Base-by-base conservation (phyloP, 1,140 invertebrate species). In the Cherax quadricarinatus region DNA sequence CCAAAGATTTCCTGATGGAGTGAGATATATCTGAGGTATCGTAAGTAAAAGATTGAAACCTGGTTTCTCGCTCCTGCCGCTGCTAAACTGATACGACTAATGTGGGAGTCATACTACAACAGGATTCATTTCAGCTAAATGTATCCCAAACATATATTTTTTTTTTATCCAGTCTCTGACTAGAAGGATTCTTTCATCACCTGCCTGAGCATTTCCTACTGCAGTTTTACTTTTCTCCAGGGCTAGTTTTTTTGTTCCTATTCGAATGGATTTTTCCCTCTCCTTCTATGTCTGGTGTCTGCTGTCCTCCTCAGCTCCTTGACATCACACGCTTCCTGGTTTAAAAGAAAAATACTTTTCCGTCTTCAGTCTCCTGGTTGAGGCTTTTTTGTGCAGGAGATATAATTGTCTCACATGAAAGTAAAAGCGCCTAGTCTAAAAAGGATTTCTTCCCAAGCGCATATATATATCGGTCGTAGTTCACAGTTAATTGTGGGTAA, bases 341-440 rank as follows among this genome's bases (percentile, higher is more conserved):
- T 21, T 66, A 5, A 21, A 66, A 75, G n/a, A 75, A 75, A 75
- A 30, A 30, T 75, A 75, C 30, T 21, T 75, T 30, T 30, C 4
- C 9, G 70, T 30, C 70, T 75, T 21, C 12, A 75, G 70, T 30
- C n/a, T 30, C 70, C 30, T 75, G 7, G 21, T 75, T 3, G 21
- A 7, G 24, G 7, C 70, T 75, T 70, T n/a, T 75, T 75, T 75
- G 9, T n/a, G 24, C 6, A 30, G 30, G n/a, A 30, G n/a, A 75
- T 75, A 75, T 30, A 75, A n/a, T 75, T 75, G n/a, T 75, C 70
- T 75, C 21, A 30, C n/a, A 75, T 75, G 70, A 30, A 51, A 30
- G 21, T 49, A n/a, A 83, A 60, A 57, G 48, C 30, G 30, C 48
- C 53, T 81, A 9, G 53, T 10, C 53, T 57, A 57, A 57, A 57